Conservation (phyloP, 2,888 invertebrate genomes). For the Odontomyia ornata region DNA sequence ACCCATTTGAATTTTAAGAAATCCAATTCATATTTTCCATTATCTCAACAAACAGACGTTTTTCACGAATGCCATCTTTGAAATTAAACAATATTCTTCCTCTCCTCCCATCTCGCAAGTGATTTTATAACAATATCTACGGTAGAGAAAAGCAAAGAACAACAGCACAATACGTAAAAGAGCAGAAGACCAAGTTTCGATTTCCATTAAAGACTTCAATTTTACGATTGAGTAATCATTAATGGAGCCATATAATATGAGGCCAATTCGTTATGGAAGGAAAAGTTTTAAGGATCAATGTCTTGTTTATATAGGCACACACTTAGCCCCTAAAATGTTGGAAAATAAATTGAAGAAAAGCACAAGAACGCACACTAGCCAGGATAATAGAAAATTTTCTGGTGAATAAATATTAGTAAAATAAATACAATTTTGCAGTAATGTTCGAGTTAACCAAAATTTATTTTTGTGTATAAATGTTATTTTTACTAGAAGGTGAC, state of each 20-base stretch:
- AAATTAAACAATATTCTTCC: conserved; percentile 1
- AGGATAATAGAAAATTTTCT: conserved; percentile 37
- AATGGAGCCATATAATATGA: conserved; percentile 43
- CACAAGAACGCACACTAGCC: not conserved
- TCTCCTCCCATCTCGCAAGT: not conserved
- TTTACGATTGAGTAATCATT: conserved; percentile 45
- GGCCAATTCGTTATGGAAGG: conserved; percentile 38
- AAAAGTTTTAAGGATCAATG: conserved; percentile 43
- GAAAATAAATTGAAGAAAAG: conserved; percentile 11
- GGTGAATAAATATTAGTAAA: conserved; percentile 38
- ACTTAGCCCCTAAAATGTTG: not conserved
- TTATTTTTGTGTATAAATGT: too few relatives aligned
- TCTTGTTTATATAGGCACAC: conserved; percentile 31
- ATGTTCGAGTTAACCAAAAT: too few relatives aligned
- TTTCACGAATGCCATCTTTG: conserved; percentile 20
- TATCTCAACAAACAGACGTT: not conserved
- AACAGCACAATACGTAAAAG: conserved; percentile 22
- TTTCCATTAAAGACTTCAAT: conserved; percentile 45
- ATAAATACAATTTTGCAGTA: conserved; percentile 5
- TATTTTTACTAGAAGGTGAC: too few relatives aligned
- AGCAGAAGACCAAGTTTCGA: conserved; percentile 40
- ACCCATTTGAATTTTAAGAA: not conserved
- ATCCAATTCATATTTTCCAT: conserved; percentile 1
- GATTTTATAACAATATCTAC: not conserved
- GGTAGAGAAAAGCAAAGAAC: not conserved